Evolutionary conservation across 2,113 vertebrate genomes (phyloP).

Genomic region (Orthonyx spaldingii): DNA sequence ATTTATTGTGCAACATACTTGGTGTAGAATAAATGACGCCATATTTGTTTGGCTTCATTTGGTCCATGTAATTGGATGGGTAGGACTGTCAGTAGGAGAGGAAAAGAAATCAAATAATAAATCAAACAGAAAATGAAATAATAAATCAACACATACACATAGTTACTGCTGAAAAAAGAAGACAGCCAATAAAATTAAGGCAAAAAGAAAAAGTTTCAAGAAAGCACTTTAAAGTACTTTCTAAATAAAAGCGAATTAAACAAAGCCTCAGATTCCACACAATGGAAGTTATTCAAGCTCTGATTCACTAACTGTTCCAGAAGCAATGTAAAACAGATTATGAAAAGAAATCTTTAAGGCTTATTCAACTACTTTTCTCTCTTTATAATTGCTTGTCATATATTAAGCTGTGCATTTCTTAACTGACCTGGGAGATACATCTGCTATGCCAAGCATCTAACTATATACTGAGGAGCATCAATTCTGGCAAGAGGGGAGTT

Average conservation of each 20-base stretch:
- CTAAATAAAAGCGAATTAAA: background rate
- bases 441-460: background rate
- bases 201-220: background rate
- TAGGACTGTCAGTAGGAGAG: constrained; percentile 64
- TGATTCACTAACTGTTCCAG: background rate
- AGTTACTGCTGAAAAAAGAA: background rate
- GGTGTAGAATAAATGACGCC: constrained; percentile 77
- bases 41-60: constrained; percentile 76
- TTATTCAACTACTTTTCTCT: background rate
- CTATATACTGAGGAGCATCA: background rate
- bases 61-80: constrained; percentile 76
- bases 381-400: background rate
- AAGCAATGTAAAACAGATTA: background rate
- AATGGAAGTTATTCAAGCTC: background rate
- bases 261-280: background rate
- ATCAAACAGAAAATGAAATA: background rate
- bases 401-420: background rate
- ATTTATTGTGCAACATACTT: constrained; percentile 69
- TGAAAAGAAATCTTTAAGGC: background rate
- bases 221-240: background rate
- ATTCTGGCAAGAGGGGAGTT: background rate
- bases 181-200: background rate
- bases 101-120: background rate
- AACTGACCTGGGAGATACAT: background rate
- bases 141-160: background rate